Evolutionary conservation across 2,797 vertebrate species (phyloP).

Genomic region (Periparus ater): DNA sequence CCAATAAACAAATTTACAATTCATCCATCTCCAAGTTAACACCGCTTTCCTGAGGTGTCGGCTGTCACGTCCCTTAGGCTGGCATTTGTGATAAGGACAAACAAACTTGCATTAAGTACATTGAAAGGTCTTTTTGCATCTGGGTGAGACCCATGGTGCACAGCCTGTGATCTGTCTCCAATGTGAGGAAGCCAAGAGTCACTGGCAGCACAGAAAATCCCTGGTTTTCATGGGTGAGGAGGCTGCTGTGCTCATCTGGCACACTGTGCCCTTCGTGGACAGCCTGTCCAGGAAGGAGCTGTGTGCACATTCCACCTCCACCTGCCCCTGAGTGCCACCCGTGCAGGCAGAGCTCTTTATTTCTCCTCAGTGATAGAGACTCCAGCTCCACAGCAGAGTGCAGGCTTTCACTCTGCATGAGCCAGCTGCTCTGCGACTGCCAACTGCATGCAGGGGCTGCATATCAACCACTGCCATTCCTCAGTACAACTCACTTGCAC

Average conservation of each 20-base stretch:
- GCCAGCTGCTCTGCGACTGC: background rate
- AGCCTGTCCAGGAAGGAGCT: background rate
- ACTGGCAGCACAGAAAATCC: background rate
- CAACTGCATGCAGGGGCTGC: background rate
- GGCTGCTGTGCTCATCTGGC: background rate
- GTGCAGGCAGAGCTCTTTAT: background rate
- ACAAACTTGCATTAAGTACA: background rate
- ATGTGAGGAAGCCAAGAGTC: background rate
- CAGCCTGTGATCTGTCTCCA: background rate
- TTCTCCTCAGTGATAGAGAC: background rate
- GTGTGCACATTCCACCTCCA: background rate
- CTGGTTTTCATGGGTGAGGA: background rate
- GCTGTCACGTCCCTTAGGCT: accelerated
- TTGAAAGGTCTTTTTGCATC: background rate
- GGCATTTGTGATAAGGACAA: background rate
- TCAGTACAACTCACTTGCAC: background rate
- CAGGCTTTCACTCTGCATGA: constrained; percentile 7
- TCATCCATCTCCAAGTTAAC: background rate
- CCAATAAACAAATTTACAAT: background rate
- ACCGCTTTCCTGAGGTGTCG: background rate
- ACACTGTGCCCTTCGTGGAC: too few relatives aligned
- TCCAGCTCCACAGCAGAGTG: constrained; percentile 13
- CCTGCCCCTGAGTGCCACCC: background rate
- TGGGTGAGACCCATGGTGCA: background rate
- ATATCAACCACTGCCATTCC: background rate